Percentiles rank a stretch among this genome's conserved stretches.
Conservation (phyloP, 1,140 invertebrate species). For the Batillaria attramentaria region DNA sequence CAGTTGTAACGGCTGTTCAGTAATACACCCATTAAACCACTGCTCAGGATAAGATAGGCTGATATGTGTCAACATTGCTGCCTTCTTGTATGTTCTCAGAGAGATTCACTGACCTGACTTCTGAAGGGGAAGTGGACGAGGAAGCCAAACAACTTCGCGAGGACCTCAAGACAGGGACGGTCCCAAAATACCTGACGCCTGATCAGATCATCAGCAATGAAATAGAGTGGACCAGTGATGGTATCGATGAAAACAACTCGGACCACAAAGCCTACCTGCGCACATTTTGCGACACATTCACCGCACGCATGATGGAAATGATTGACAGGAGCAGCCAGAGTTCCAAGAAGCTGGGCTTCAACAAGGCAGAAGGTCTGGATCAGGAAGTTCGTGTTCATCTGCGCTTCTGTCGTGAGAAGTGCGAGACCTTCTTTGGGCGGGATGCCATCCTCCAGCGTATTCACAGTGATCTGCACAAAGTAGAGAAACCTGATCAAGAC, state of each 20-base stretch:
- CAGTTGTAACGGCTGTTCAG: no score
- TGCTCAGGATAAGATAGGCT: no score
- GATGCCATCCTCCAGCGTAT: slow-evolving; percentile 44
- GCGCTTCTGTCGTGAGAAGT: slow-evolving; percentile 80
- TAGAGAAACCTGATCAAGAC: neutral
- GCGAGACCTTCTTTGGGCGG: slow-evolving; percentile 53
- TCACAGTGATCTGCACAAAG: slow-evolving; percentile 25
- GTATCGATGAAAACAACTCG: slow-evolving; percentile 40
- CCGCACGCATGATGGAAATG: slow-evolving; percentile 45
- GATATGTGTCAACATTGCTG: no score
- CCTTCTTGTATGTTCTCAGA: slow-evolving; percentile 33
- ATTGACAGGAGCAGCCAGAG: slow-evolving; percentile 38
- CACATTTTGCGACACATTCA: slow-evolving; percentile 50
- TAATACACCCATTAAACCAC: no score
- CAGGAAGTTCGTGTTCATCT: slow-evolving; percentile 95
- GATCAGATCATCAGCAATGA: slow-evolving; percentile 31
- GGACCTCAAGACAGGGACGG: slow-evolving; percentile 33
- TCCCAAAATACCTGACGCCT: slow-evolving; percentile 31
- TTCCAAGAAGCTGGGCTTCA: neutral
- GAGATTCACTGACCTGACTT: slow-evolving; percentile 44
- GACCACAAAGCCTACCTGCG: slow-evolving; percentile 49
- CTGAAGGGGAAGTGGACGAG: slow-evolving; percentile 44
- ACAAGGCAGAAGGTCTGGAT: slow-evolving; percentile 30
- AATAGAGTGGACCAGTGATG: slow-evolving; percentile 41
- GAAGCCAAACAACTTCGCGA: slow-evolving; percentile 43